phyloP scores from a whole-genome alignment of 2,797 vertebrate genomes.

The Cirrhinus molitorella region DNA sequence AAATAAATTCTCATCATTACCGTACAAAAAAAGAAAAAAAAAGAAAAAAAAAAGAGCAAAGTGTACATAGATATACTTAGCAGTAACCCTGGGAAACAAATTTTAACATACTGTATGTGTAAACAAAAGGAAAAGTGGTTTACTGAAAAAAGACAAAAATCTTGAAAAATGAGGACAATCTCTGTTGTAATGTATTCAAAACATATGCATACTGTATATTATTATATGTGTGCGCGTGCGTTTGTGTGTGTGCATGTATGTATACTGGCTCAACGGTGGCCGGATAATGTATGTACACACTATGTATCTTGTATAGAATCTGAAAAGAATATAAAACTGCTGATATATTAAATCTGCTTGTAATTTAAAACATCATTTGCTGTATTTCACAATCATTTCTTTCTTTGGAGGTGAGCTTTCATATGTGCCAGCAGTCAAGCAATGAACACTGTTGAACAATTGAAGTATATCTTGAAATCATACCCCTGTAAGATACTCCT shows the following conservation, averaged over 20 bases:
- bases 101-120: conserved; percentile 34
- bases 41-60: conserved; percentile 1
- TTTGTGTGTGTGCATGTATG: conserved; percentile 67
- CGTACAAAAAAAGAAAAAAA: conserved; percentile 37
- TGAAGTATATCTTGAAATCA: conserved; percentile 82
- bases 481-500: conserved; percentile 87
- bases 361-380: conserved; percentile 85
- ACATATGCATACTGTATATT: conserved; percentile 76
- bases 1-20: conserved; percentile 62
- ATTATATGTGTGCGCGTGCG: conserved; percentile 68
- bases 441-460: conserved; percentile 81
- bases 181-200: conserved; percentile 78
- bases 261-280: conserved; percentile 76
- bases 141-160: conserved; percentile 55
- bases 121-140: conserved; percentile 69
- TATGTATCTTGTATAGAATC: conserved; percentile 86
- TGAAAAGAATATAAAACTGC: conserved; percentile 74
- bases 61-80: conserved; percentile 60
- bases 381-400: conserved; percentile 84
- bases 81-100: conserved; percentile 35
- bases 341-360: conserved; percentile 92
- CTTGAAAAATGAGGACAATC: conserved; percentile 80
- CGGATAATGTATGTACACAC: conserved; percentile 82
- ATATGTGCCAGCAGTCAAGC: conserved; percentile 79
- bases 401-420: conserved; percentile 83